Evolutionary conservation across 2,888 invertebrate species (phyloP), one percentile per base, ranked within the genome.

Genomic region (Geophilus truncorum): DNA sequence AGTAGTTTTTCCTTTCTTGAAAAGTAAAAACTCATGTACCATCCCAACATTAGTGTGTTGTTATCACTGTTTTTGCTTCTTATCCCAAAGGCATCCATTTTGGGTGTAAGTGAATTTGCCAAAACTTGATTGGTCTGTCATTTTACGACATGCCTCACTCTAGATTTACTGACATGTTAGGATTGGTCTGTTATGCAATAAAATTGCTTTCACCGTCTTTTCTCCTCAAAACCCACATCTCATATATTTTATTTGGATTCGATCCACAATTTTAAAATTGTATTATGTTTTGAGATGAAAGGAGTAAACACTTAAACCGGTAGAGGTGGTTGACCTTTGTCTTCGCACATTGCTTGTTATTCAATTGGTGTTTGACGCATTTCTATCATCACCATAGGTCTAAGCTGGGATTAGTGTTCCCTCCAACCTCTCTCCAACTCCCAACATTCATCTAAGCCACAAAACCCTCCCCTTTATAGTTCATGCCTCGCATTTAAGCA

Each of bases 21-120:
- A 57, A 57, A 57, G 57, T 57, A 45, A 45, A 45, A 45, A 45
- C 45, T 45, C 15, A n/a, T 45, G 15, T 45, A 40, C 15, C n/a
- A 18, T 45, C 45, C 6, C 1, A 45, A 18, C 10, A n/a, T 7
- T 40, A 32, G 3, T 12, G 32, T 15, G 2, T 7, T 57, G 62
- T 62, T 62, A 28, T 62, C 62, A 25, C 25, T 62, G 23, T 62
- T 62, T 62, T 62, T 62, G 23, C 62, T 62, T 62, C 45, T 62
- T 62, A 62, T 62, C 62, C 62, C 62, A 62, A 62, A 62, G 62
- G 62, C 62, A 62, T 28, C 23, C 62, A 62, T 62, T 62, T n/a
- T 62, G 62, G 7, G 62, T 23, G 25, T 62, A 62, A 62, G 62
- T 62, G 62, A 62, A 62, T 62, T 62, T 62, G 62, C 25, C 28